Evolutionary conservation across 2,113 vertebrate genomes (phyloP).

Genomic region (Balaenoptera acutorostrata): DNA sequence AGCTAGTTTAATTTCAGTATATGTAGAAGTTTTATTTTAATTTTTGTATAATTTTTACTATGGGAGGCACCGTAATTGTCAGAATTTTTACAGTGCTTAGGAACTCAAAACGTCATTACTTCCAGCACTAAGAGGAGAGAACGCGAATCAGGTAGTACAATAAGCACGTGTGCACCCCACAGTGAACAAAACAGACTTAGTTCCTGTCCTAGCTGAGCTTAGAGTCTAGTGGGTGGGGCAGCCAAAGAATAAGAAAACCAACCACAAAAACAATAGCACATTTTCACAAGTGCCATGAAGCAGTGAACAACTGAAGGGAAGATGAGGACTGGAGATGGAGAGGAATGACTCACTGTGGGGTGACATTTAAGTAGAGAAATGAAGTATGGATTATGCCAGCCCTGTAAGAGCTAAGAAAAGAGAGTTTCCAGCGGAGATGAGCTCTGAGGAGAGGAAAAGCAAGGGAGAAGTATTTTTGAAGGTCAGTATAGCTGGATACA

Average conservation of each 20-base stretch:
- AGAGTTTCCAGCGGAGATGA: not conserved
- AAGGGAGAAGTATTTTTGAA: not conserved
- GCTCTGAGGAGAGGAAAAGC: not conserved
- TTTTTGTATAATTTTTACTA: not conserved
- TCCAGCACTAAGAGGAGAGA: not conserved
- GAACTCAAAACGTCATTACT: not conserved
- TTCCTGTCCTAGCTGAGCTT: not conserved
- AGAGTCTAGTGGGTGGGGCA: not conserved
- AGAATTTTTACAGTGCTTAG: not conserved
- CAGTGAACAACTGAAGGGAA: not conserved
- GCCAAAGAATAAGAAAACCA: not conserved
- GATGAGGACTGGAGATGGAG: not conserved
- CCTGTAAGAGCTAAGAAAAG: not conserved
- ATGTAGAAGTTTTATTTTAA: not conserved
- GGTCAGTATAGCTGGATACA: not conserved
- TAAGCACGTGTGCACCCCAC: rapidly evolving
- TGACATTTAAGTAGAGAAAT: not conserved
- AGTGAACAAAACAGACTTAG: not conserved
- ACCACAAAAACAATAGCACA: not conserved
- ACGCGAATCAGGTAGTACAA: not conserved
- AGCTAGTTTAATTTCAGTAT: not conserved
- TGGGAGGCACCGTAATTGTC: not conserved
- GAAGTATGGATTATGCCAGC: not conserved
- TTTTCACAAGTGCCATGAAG: not conserved
- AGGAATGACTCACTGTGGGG: not conserved